These are phyloP conservation scores for Sphinx pinastri DNA, from an alignment of 2,888 invertebrate species.

Conservation along the genomic window DNA sequence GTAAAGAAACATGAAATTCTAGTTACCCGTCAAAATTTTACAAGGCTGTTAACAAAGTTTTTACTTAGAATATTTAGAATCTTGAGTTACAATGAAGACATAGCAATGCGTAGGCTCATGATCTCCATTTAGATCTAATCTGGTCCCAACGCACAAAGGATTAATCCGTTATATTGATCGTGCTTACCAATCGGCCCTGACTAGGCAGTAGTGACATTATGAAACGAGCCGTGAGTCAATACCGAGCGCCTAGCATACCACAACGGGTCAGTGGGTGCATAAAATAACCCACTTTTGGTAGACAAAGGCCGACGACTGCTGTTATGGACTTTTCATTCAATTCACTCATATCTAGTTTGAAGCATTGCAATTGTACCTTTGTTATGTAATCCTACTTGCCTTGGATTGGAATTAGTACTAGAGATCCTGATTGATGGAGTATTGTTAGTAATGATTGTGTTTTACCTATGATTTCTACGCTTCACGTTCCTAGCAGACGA, in stretches of 20 bases:
- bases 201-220: slow-evolving; percentile 25
- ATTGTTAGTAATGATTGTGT: too few relatives aligned
- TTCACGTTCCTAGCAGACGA: too few relatives aligned
- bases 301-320: slow-evolving; percentile 45
- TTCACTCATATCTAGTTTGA: slow-evolving; percentile 11
- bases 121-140: background rate
- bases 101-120: background rate
- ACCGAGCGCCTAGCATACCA: slow-evolving; percentile 30
- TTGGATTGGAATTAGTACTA: background rate
- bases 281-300: slow-evolving; percentile 47
- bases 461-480: too few relatives aligned
- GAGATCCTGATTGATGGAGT: too few relatives aligned
- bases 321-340: slow-evolving; percentile 17
- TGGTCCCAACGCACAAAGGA: background rate
- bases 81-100: too few relatives aligned
- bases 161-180: background rate
- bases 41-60: too few relatives aligned
- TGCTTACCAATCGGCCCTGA: slow-evolving; percentile 19
- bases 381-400: slow-evolving; percentile 14
- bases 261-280: slow-evolving; percentile 44
- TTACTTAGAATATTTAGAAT: too few relatives aligned
- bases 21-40: too few relatives aligned
- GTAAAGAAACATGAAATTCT: too few relatives aligned
- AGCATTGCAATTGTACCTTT: slow-evolving; percentile 17
- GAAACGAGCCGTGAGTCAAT: slow-evolving; percentile 25